Conservation (phyloP, 2,888 invertebrate genomes). For the Drosophila hamatofila region DNA sequence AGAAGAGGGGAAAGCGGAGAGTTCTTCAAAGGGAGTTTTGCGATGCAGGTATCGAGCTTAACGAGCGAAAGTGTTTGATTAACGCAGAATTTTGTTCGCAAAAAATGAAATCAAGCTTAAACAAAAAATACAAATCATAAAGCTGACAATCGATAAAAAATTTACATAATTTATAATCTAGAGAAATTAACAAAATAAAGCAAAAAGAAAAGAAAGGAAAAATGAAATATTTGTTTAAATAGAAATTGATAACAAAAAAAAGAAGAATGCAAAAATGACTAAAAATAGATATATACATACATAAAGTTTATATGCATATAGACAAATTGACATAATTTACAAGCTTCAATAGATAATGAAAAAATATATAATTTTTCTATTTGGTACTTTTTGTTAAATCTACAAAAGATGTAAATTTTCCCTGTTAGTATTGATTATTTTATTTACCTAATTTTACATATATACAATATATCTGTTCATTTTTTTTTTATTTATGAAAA, state of each 20-base stretch:
- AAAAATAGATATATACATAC: not conserved
- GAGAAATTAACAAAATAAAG: conserved; percentile 45
- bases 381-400: too few relatives aligned
- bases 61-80: conserved; percentile 77
- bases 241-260: not conserved
- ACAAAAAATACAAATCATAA: conserved; percentile 40
- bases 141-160: conserved; percentile 54
- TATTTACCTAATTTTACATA: too few relatives aligned
- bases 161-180: conserved; percentile 67
- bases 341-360: not conserved
- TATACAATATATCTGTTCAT: too few relatives aligned
- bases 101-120: conserved; percentile 66
- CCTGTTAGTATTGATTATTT: too few relatives aligned
- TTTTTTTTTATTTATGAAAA: too few relatives aligned
- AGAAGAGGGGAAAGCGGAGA: conserved; percentile 1
- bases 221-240: conserved; percentile 4
- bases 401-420: too few relatives aligned
- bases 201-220: not conserved
- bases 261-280: not conserved
- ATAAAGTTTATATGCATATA: not conserved
- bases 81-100: conserved; percentile 61
- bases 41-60: conserved; percentile 45
- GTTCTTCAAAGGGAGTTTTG: conserved; percentile 40
- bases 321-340: not conserved
- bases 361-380: too few relatives aligned